Percentiles rank a stretch among this genome's conserved stretches.
Conservation (phyloP, 2,888 invertebrate species). For the Tiliacea aurago region DNA sequence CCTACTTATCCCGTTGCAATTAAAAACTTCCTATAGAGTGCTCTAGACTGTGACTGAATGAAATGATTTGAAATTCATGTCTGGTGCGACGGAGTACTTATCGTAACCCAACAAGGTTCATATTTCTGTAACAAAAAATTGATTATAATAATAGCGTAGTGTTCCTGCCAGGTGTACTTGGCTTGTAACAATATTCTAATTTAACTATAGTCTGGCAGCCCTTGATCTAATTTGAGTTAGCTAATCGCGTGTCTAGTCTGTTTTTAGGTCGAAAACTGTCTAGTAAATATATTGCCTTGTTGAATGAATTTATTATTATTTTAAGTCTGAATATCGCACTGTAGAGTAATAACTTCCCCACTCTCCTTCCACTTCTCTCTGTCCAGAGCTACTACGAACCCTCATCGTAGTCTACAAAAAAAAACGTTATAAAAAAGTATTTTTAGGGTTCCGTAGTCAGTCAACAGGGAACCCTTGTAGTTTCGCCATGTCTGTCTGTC, state of each 20-base stretch:
- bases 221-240: constrained; percentile 80
- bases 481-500: too few relatives aligned
- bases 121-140: constrained; percentile 68
- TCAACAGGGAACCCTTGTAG: too few relatives aligned
- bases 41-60: constrained; percentile 60
- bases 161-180: constrained; percentile 85
- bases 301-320: constrained; percentile 34
- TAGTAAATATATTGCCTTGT: constrained; percentile 35
- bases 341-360: background rate
- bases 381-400: too few relatives aligned
- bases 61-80: constrained; percentile 35
- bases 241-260: constrained; percentile 58
- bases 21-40: constrained; percentile 49
- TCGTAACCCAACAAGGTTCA: constrained; percentile 70
- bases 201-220: constrained; percentile 82
- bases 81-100: constrained; percentile 37
- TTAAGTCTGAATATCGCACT: background rate
- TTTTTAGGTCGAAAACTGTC: constrained; percentile 59
- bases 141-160: constrained; percentile 81
- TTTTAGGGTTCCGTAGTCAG: too few relatives aligned
- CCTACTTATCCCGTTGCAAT: constrained; percentile 34
- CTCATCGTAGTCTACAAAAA: background rate
- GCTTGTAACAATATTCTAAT: constrained; percentile 85
- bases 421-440: background rate
- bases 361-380: background rate